phyloP scores from a whole-genome alignment of 2,113 vertebrate species.

The Rhinoptilus africanus region DNA sequence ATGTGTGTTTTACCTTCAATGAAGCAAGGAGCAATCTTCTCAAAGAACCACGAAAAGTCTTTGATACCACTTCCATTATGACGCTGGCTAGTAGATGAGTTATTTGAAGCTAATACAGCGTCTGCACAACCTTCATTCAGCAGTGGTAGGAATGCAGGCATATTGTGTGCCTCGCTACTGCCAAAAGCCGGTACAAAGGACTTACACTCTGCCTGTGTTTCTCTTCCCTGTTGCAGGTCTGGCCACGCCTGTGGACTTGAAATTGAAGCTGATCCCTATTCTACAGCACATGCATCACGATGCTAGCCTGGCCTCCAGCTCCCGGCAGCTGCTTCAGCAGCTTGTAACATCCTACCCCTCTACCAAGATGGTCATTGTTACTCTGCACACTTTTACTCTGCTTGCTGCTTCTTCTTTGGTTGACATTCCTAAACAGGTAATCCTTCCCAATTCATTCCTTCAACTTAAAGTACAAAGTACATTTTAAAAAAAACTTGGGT shows the following conservation, averaged over 20 bases:
- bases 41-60: neutral
- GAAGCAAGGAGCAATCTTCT: neutral
- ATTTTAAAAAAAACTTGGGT: neutral
- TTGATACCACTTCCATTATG: neutral
- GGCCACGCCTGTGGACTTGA: slow-evolving; percentile 94
- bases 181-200: neutral
- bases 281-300: slow-evolving; percentile 98
- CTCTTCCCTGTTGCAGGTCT: slow-evolving; percentile 73
- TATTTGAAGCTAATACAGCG: neutral
- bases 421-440: slow-evolving; percentile 96
- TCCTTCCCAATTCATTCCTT: neutral
- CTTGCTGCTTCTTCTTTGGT: slow-evolving; percentile 93
- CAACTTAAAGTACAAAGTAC: neutral
- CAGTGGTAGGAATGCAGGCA: neutral
- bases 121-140: neutral
- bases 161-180: neutral
- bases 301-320: slow-evolving; percentile 89
- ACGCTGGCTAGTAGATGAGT: neutral
- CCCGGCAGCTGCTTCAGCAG: slow-evolving; percentile 90
- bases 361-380: slow-evolving; percentile 94
- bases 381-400: slow-evolving; percentile 94
- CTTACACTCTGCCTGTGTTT: neutral
- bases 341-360: slow-evolving; percentile 93
- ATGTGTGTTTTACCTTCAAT: neutral
- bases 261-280: slow-evolving; percentile 95